Evolutionary conservation across 2,888 invertebrate genomes (phyloP), one percentile per base, ranked within the genome.

Genomic region (Drosophila greeni): DNA sequence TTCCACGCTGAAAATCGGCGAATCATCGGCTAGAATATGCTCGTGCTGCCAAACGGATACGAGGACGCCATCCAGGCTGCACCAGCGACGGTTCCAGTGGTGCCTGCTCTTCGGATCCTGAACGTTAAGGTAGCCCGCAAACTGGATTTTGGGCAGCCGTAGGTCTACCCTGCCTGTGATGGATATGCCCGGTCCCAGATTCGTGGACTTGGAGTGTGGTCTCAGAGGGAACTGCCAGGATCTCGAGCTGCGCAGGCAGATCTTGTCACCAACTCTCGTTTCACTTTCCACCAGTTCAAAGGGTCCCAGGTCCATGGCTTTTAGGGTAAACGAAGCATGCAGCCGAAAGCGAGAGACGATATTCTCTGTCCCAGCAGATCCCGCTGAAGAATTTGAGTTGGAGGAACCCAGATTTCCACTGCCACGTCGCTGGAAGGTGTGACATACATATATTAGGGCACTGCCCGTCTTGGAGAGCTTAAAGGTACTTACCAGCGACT

Each of bases 41-140:
- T 91, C 91, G 77, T 91, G 90, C 53, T 90, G 90, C 90, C 91
- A 92, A 37, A 91, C 88, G 23, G 84, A 81, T 2, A 92, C 70
- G 0, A 76, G 74, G 14, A 89, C 85, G 0, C 89, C 90, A 24
- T 89, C 85, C 8, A 92, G 79, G 6, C 88, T 87, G 74, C 91
- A 91, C 91, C 91, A 92, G 54, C 90, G 87, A 1, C 90, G 88
- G 78, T 91, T 91, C 92, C 92, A 92, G 55, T 86, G 85, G 20
- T 90, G 86, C 1, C 84, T 79, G 6, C 86, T 87, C n/a, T 75
- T 72, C 18, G 89, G 86, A 51, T 88, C 88, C 14, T 91, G 90
- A 14, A 91, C 86, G 42, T 90, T 91, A 2, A 92, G 74, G 74
- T 91, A 91, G 1, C 92, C 91, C 2, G 86, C 76, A 40, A 88